Evolutionary conservation across 2,113 vertebrate species (phyloP).

Genomic region (Prolemur simus): DNA sequence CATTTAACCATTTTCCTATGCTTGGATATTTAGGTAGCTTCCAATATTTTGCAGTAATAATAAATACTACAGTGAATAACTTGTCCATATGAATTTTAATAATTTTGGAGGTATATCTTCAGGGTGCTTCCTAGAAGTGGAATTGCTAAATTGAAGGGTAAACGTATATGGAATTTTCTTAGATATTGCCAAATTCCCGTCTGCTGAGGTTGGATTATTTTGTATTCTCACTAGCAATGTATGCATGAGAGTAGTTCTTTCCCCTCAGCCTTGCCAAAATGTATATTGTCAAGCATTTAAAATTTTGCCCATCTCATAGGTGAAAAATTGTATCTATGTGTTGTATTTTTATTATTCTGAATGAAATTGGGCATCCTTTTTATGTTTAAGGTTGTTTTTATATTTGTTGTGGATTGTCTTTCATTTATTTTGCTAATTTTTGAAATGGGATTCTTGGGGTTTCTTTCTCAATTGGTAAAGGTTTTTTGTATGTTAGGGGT

Average conservation of each 20-base stretch:
- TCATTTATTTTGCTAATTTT: neutral
- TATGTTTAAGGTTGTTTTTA: neutral
- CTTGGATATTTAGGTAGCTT: neutral
- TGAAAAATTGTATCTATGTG: neutral
- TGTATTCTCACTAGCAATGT: neutral
- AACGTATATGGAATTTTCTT: neutral
- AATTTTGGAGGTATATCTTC: neutral
- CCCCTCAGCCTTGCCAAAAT: neutral
- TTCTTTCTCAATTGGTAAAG: neutral
- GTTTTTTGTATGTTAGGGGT: neutral
- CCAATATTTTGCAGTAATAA: neutral
- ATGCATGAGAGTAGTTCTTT: neutral
- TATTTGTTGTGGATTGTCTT: neutral
- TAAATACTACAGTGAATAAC: neutral
- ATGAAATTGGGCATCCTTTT: neutral
- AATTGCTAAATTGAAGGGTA: neutral
- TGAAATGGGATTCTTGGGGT: neutral
- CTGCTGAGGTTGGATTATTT: neutral
- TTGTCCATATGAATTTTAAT: neutral
- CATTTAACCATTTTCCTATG: neutral
- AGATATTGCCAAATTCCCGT: neutral
- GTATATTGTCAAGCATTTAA: neutral
- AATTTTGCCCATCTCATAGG: neutral
- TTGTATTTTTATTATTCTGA: neutral
- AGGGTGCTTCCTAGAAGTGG: neutral